Evolutionary conservation across 64 coral and sea anemone genomes (phyloP).

Genomic region (Pocillopora verrucosa): DNA sequence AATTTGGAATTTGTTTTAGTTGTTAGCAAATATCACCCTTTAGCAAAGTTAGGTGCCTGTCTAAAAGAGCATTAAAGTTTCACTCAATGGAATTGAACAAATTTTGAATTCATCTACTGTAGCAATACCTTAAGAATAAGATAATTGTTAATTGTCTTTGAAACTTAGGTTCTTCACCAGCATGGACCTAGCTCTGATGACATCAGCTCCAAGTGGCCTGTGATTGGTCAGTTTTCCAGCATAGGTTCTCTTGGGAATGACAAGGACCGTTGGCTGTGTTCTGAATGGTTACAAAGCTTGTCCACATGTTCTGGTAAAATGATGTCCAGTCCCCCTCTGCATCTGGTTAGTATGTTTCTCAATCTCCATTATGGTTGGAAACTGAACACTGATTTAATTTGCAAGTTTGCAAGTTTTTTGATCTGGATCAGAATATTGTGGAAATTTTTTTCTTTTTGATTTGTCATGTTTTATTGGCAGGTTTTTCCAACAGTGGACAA

Average conservation of each 20-base stretch:
- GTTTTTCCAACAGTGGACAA: slow-evolving; percentile 93
- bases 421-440: too few species aligned
- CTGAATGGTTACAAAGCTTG: slow-evolving; percentile 91
- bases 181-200: slow-evolving; percentile 58
- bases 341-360: slow-evolving; percentile 45
- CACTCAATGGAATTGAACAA: too few species aligned
- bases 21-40: too few species aligned
- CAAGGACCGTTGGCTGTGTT: slow-evolving; percentile 90
- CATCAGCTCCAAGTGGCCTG: slow-evolving; percentile 76
- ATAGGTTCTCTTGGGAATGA: slow-evolving; percentile 96
- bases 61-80: too few species aligned
- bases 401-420: too few species aligned
- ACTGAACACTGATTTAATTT: neutral
- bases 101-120: too few species aligned
- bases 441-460: too few species aligned
- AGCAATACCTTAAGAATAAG: neutral
- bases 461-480: slow-evolving; percentile 39
- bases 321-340: slow-evolving; percentile 60
- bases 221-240: slow-evolving; percentile 98
- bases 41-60: too few species aligned
- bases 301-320: slow-evolving; percentile 51
- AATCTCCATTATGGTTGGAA: neutral
- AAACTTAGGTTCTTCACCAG: slow-evolving; percentile 69
- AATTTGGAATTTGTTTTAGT: too few species aligned
- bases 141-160: neutral